Evolutionary conservation across 2,113 vertebrate genomes (phyloP), one percentile per base, ranked within the genome.

Genomic region (Noturus placidus): DNA sequence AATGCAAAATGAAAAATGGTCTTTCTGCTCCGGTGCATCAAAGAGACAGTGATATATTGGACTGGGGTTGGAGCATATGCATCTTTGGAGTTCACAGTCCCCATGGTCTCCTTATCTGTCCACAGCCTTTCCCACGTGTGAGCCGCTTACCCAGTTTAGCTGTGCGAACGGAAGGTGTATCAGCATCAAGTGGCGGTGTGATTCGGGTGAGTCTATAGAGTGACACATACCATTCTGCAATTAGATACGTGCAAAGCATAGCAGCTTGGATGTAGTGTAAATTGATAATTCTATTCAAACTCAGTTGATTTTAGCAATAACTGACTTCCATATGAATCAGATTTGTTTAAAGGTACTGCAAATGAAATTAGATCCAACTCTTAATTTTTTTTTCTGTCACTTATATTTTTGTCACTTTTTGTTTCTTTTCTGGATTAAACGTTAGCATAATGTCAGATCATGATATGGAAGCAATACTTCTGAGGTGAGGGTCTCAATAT

Each of bases 161-260:
- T 99, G 98, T 90, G 95, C 94, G 92, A 99, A 96, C 77, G 97
- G 97, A 78, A 96, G 97, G 86, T 99, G 98, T 91, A 96, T 99
- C 93, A 99, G 95, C 89, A 95, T 92, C 89, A 97, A 97, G 88
- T 99, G 98, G 98, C 97, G 95, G 38, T 99, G 98, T 67, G 98
- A 99, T 91, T 96, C 98, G 93, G 98, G 98, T 96, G 38, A 87
- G 89, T 81, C 13, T 52, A 15, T 30, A 52, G 13, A 78, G 19
- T 38, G 30, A 81, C 19, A 22, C 9, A 22, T 81, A 52, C 56
- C 77, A 33, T 20, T 59, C 52, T 79, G 8, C 52, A 33, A 17
- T 56, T 57, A 78, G 5, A 56, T 81, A 14, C 25, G 15, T 57
- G 8, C 19, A 22, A 56, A 54, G 77, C 27, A 84, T 33, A 35